A percentile compares a stretch with the other conserved stretches of the same genome.
These are phyloP conservation scores for Trachurus trachurus DNA, from an alignment of 2,797 vertebrate species.

Conservation along the genomic window DNA sequence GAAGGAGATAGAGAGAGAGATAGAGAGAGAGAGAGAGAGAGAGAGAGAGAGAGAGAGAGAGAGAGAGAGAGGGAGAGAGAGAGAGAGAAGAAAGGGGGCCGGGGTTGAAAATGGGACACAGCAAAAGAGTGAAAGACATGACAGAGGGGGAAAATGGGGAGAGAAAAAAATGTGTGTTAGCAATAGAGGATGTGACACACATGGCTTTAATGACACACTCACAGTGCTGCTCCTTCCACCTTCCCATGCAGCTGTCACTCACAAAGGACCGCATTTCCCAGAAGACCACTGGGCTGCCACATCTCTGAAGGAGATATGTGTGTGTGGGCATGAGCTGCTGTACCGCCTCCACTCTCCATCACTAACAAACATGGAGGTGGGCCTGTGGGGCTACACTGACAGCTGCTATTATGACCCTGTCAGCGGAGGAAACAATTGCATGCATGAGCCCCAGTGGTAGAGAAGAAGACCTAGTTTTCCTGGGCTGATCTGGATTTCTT, in stretches of 20 bases:
- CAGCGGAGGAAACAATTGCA: conserved; percentile 65
- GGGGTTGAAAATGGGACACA: conserved; percentile 23
- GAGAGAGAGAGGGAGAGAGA: conserved; percentile 34
- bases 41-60: conserved; percentile 17
- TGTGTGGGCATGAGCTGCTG: background rate
- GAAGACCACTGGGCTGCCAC: conserved; percentile 62
- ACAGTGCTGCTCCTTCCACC: conserved; percentile 68
- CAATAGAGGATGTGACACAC: conserved; percentile 61
- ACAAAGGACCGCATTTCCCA: conserved; percentile 75
- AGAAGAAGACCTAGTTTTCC: conserved; percentile 30
- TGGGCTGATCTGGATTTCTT: conserved; percentile 40
- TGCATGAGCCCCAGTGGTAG: conserved; percentile 20
- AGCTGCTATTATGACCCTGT: conserved; percentile 76
- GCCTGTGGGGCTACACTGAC: conserved; percentile 61
- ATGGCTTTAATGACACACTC: conserved; percentile 70
- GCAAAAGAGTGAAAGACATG: background rate
- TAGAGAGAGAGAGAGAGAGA: conserved; percentile 15
- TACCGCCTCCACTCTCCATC: conserved; percentile 43
- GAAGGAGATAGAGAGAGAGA: conserved; percentile 49
- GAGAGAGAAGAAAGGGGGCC: background rate
- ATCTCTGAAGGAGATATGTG: conserved; percentile 35
- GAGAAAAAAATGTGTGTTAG: conserved; percentile 55
- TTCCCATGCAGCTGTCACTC: conserved; percentile 70
- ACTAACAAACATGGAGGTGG: conserved; percentile 53
- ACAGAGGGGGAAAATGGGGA: conserved; percentile 29